Conservation (phyloP, 37 sponge, comb jelly and placozoan species). For the Eunapius fragilis region DNA sequence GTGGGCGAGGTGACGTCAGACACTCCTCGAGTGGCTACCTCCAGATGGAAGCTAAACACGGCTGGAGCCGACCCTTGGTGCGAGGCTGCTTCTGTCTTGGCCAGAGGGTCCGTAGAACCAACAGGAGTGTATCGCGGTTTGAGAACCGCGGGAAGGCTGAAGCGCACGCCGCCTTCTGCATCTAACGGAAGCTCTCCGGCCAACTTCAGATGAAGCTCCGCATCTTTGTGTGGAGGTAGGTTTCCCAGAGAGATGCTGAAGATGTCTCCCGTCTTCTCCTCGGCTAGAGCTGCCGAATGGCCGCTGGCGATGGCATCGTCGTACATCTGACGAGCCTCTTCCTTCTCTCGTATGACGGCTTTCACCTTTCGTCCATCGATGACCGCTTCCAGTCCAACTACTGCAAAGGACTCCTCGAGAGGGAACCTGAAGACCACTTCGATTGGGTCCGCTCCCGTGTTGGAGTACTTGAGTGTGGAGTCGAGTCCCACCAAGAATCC, state of each 20-base stretch:
- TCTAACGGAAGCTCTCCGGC: constrained; percentile 48
- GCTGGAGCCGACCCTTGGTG: constrained; percentile 12
- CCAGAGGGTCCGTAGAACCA: constrained; percentile 11
- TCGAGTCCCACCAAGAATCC: constrained; percentile 59
- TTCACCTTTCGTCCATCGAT: constrained; percentile 66
- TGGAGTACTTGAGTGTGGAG: constrained; percentile 66
- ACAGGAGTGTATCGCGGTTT: constrained; percentile 55
- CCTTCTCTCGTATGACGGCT: constrained; percentile 71
- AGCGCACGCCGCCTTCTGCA: constrained; percentile 18
- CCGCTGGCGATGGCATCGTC: constrained; percentile 80
- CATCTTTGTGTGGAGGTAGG: constrained; percentile 65
- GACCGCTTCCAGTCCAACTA: constrained; percentile 66
- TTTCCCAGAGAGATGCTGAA: constrained; percentile 80
- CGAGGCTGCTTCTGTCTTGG: not conserved
- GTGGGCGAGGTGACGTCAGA: constrained; percentile 38
- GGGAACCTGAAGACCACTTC: constrained; percentile 81
- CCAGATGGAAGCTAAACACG: constrained; percentile 20
- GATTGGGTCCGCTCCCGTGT: constrained; percentile 52
- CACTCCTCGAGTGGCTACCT: constrained; percentile 1
- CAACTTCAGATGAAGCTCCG: constrained; percentile 60
- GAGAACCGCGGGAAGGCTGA: constrained; percentile 51
- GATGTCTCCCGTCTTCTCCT: constrained; percentile 79
- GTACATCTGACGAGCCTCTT: constrained; percentile 71
- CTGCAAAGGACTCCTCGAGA: constrained; percentile 68
- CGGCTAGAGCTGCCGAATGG: constrained; percentile 64